A percentile compares a stretch with the other conserved stretches of the same genome.
Evolutionary conservation across 2,797 vertebrate genomes (phyloP).

Genomic region (Benthosema pterotum): DNA sequence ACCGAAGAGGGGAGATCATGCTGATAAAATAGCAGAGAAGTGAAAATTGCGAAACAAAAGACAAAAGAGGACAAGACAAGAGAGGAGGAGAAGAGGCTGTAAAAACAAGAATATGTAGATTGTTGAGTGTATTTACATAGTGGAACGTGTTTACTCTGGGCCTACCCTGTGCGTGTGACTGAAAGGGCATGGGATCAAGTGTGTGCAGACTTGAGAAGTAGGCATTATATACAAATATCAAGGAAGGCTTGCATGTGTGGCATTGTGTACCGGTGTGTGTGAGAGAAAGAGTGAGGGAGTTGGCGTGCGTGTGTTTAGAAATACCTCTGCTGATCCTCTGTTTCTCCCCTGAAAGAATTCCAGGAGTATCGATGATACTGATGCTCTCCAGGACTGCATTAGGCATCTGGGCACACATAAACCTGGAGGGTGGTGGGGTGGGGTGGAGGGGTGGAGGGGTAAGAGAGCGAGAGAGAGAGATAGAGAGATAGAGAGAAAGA

Average conservation of each 20-base stretch:
- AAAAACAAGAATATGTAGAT: not conserved
- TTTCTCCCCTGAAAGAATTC: conserved; percentile 87
- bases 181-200: not conserved
- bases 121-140: conserved; percentile 6
- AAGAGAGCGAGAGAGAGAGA: not conserved
- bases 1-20: too few relatives aligned
- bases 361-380: conserved; percentile 94
- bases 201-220: not conserved
- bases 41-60: not conserved
- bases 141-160: conserved; percentile 8
- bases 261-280: not conserved
- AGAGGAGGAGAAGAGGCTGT: not conserved
- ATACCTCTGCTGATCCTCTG: conserved; percentile 86
- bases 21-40: not conserved
- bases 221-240: conserved; percentile 13
- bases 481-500: not conserved
- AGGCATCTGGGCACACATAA: conserved; percentile 94
- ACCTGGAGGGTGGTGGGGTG: conserved; percentile 71
- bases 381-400: conserved; percentile 94
- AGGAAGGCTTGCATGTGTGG: not conserved
- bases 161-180: conserved; percentile 38
- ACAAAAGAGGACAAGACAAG: not conserved
- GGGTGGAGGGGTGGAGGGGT: not conserved
- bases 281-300: conserved; percentile 2
- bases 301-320: conserved; percentile 26